Conservation (phyloP, 2,113 vertebrate genomes). For the rat (Rattus norvegicus) region DNA sequence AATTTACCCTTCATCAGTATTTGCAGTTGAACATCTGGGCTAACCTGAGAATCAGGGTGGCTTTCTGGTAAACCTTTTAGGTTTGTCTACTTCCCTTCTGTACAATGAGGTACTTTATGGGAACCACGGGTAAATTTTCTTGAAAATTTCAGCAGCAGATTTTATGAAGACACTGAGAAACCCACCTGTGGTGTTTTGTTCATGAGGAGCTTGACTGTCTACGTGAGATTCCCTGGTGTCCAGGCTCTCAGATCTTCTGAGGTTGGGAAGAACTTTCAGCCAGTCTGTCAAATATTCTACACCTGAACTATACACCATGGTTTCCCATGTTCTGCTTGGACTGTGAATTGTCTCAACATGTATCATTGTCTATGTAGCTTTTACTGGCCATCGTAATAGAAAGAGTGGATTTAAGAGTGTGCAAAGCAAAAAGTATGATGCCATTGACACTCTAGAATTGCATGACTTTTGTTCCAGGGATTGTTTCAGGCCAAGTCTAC, state of each 20-base stretch:
- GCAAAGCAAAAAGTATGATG: not conserved
- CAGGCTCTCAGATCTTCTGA: not conserved
- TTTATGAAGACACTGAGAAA: not conserved
- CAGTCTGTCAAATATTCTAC: not conserved
- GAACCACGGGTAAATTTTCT: not conserved
- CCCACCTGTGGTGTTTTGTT: not conserved
- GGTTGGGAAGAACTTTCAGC: not conserved
- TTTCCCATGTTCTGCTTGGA: not conserved
- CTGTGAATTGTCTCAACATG: not conserved
- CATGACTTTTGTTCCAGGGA: not conserved
- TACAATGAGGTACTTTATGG: not conserved
- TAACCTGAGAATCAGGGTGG: not conserved
- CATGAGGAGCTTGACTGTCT: not conserved
- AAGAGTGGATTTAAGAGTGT: not conserved
- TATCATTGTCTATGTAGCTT: not conserved
- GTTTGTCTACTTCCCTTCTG: conserved; percentile 3
- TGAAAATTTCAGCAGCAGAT: not conserved
- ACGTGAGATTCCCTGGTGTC: not conserved
- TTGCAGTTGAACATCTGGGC: not conserved
- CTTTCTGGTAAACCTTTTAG: not conserved
- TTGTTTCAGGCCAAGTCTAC: not conserved
- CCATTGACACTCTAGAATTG: not conserved
- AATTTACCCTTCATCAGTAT: not conserved
- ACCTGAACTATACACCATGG: not conserved
- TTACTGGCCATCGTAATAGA: not conserved